A percentile compares a stretch with the other conserved stretches of the same genome.
These are phyloP conservation scores for Archocentrus centrarchus DNA, from an alignment of 2,113 vertebrate species.

Conservation along the genomic window DNA sequence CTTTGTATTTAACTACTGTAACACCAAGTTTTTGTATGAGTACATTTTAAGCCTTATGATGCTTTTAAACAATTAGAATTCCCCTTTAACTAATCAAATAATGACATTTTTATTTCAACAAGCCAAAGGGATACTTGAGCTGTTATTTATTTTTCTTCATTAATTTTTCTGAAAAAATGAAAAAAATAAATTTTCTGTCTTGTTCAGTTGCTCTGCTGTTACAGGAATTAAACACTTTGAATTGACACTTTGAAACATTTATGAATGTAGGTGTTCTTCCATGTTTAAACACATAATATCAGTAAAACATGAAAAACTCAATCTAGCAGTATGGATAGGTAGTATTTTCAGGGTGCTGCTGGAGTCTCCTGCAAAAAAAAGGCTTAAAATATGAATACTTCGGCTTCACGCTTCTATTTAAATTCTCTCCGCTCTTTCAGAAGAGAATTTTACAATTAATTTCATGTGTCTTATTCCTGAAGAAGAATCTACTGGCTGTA, in stretches of 20 bases:
- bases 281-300: constrained; percentile 5
- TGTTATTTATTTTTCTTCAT: background rate
- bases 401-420: background rate
- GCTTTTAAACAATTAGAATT: background rate
- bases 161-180: background rate
- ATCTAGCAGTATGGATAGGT: background rate
- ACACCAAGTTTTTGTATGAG: background rate
- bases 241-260: constrained; percentile 17
- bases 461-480: constrained; percentile 36
- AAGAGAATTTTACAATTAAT: constrained; percentile 3
- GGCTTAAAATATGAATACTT: background rate
- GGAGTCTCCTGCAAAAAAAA: background rate
- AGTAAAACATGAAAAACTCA: constrained; percentile 10
- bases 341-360: constrained; percentile 1
- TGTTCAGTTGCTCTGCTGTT: background rate
- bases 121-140: background rate
- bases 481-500: constrained; percentile 28
- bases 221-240: background rate
- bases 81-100: background rate
- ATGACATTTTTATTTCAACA: background rate
- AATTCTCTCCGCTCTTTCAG: background rate
- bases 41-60: background rate
- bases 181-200: background rate
- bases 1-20: background rate
- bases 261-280: constrained; percentile 7